A percentile compares a stretch with the other conserved stretches of the same genome.
These are phyloP conservation scores for Nyctalus aviator DNA, from an alignment of 2,797 vertebrate species.

Conservation along the genomic window DNA sequence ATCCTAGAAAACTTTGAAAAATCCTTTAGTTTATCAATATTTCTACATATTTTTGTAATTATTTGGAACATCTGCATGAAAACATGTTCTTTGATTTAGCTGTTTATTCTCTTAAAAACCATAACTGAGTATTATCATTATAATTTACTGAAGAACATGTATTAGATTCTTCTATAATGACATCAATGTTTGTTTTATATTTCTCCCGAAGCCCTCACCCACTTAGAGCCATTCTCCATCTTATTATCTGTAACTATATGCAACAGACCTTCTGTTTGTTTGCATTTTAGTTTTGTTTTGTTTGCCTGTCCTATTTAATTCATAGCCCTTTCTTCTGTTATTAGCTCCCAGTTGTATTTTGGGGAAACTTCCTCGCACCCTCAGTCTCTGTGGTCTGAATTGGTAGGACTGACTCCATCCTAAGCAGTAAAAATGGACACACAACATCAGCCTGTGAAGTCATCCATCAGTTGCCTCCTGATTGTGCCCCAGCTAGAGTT, in stretches of 20 bases:
- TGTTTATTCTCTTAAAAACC: constrained; percentile 73
- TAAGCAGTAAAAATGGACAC: not conserved
- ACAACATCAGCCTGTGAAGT: not conserved
- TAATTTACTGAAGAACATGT: constrained; percentile 63
- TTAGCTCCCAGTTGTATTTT: not conserved
- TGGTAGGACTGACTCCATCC: not conserved
- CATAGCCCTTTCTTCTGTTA: not conserved
- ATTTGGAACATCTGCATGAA: constrained; percentile 72
- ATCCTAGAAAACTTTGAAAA: constrained; percentile 51
- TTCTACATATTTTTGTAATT: constrained; percentile 74
- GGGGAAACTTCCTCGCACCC: not conserved
- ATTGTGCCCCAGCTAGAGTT: no score
- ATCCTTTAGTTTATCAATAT: constrained; percentile 64
- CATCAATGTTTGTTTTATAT: constrained; percentile 31
- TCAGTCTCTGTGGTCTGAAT: not conserved
- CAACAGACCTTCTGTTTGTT: not conserved
- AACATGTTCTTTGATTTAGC: constrained; percentile 71
- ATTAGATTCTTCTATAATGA: constrained; percentile 56
- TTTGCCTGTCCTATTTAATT: not conserved
- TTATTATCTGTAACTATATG: constrained; percentile 28
- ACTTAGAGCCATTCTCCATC: not conserved
- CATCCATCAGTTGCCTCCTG: no score
- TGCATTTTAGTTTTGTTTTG: constrained; percentile 21
- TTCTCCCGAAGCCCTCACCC: constrained; percentile 12
- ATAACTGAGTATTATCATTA: constrained; percentile 65